phyloP scores from a whole-genome alignment of 2,113 vertebrate species.

The Osmerus mordax region DNA sequence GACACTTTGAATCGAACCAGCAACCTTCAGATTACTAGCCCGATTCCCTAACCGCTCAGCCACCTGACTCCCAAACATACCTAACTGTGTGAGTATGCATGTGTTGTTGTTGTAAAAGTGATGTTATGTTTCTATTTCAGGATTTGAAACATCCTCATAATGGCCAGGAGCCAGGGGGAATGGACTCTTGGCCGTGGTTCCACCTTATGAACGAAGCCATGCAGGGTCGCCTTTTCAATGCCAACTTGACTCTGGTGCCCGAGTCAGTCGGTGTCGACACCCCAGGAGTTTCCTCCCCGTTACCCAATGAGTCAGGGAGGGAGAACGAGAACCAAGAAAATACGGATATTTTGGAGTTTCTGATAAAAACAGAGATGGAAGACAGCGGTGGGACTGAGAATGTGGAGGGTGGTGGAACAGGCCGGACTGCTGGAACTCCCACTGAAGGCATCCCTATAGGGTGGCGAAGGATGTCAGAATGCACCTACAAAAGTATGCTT shows the following conservation, averaged over 20 bases:
- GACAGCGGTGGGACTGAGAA: slow-evolving; percentile 42
- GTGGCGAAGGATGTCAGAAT: slow-evolving; percentile 66
- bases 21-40: no score
- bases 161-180: slow-evolving; percentile 54
- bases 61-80: no score
- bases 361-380: slow-evolving; percentile 72
- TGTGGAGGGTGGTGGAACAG: background rate
- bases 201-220: slow-evolving; percentile 75
- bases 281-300: background rate
- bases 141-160: slow-evolving; percentile 72
- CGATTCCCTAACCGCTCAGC: no score
- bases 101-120: background rate
- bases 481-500: slow-evolving; percentile 63
- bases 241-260: slow-evolving; percentile 52
- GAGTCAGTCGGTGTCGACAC: slow-evolving; percentile 1
- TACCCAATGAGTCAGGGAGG: slow-evolving; percentile 17
- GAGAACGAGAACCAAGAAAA: slow-evolving; percentile 49
- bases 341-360: slow-evolving; percentile 68
- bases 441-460: slow-evolving; percentile 54
- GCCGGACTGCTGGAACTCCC: background rate
- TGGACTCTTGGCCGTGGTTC: slow-evolving; percentile 75
- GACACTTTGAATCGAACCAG: no score
- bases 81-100: background rate
- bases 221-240: slow-evolving; percentile 66
- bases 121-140: slow-evolving; percentile 36